Evolutionary conservation across 2,888 invertebrate genomes (phyloP), one percentile per base, ranked within the genome.

Genomic region (Tholera decimalis): DNA sequence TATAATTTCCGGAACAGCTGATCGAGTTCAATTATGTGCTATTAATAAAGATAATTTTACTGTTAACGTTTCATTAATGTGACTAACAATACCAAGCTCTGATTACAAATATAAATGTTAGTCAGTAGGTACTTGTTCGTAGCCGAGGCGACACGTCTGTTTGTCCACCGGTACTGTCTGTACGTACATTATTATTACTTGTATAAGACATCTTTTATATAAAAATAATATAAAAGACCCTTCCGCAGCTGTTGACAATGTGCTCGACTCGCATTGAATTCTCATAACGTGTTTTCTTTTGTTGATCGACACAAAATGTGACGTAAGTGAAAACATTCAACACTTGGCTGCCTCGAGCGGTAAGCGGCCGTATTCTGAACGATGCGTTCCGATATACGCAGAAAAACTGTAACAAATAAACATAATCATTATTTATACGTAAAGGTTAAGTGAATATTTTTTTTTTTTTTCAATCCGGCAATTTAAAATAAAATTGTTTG

Each of bases 261-360:
- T 57, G 55, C 50, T 44, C 46, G n/a, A 3, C 47, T 59, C 51
- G 51, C 64, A 80, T 77, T 80, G 64, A 71, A 74, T 77, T 79
- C 63, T 72, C 67, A 44, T 73, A 80, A 69, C 79, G 67, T 69
- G 79, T 79, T 83, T 77, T 64, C 78, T 77, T 80, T 84, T 85
- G 82, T 84, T 80, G 73, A 83, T 78, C 77, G 72, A 65, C 77
- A 76, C 72, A 77, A 77, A 80, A 73, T 79, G 75, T 83, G 82
- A 77, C 79, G 79, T 79, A 68, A 77, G 65, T 71, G 67, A 68
- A 81, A 66, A 65, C 68, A 82, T 66, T 73, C 62, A 62, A 79
- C 73, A 77, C 70, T 67, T 50, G 58, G 47, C 66, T 44, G 47
- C 28, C 61, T 58, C 47, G 30, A 51, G 39, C 39, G n/a, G 43